Evolutionary conservation across 2,797 vertebrate species (phyloP), one percentile per base, ranked within the genome.

Genomic region (Nannoperca obscura): DNA sequence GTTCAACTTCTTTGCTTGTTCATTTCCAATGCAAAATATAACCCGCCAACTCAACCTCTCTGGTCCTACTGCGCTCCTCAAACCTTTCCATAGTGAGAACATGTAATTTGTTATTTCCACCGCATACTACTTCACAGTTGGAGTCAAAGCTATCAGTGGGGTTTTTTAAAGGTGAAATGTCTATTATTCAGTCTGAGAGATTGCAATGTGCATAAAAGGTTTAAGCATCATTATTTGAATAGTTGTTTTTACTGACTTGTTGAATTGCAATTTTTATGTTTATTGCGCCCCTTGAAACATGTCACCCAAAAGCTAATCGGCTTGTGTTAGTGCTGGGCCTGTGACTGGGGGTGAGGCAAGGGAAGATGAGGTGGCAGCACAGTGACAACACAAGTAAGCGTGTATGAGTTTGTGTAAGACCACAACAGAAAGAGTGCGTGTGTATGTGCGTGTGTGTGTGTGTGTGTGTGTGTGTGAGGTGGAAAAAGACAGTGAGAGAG

Each of bases 271-370:
- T 42, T 57, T 62, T 20, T 34, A 34, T 63, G 13, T 66, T 68
- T 14, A 65, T 38, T 74, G 50, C n/a, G 2, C n/a, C 0, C 9
- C 38, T 46, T 34, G 53, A 66, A 61, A 71, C 0, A 15, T 30
- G 42, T 60, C 49, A 54, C 76, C 57, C 74, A 71, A 68, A 75
- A 76, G 50, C 63, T 59, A 73, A 87, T 87, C 77, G 73, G 46
- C 52, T 75, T 34, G 30, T 61, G 46, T 71, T 83, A 61, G 71
- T 61, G 67, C 53, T 34, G 46, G 32, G 32, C 60, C 50, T 63
- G 55, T 66, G 64, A 66, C 62, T 49, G 27, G 19, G 52, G 75
- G 59, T 13, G 5, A 75, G 30, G 49, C 52, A 46, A 59, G 55
- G 34, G 12, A 54, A 71, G 71, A 84, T 66, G 67, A 82, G 61